Percentiles rank a stretch among this genome's conserved stretches.
Evolutionary conservation across 2,113 vertebrate species (phyloP).

Genomic region (Meles meles): DNA sequence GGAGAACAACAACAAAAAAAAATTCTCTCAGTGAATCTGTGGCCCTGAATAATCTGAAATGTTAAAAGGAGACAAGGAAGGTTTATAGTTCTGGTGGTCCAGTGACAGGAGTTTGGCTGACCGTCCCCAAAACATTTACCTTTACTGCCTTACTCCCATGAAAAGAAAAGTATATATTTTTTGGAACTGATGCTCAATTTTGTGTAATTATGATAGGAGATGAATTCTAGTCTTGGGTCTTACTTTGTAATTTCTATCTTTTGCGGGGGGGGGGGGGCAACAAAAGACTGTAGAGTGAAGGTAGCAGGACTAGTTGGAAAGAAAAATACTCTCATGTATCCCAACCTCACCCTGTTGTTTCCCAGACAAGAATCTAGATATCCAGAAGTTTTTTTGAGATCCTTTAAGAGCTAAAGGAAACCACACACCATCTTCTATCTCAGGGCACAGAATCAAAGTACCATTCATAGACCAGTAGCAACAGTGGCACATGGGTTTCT

Average conservation of each 20-base stretch:
- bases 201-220: background rate
- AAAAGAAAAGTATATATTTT: background rate
- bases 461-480: background rate
- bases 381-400: background rate
- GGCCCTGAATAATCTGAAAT: slow-evolving; percentile 41
- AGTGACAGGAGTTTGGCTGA: background rate
- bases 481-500: background rate
- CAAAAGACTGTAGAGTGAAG: background rate
- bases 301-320: background rate
- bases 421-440: background rate
- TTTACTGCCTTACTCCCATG: slow-evolving; percentile 4
- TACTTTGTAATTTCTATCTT: background rate
- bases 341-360: background rate
- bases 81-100: slow-evolving; percentile 43
- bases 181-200: background rate
- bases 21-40: background rate
- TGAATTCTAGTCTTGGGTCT: background rate
- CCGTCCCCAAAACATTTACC: background rate
- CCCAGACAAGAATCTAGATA: background rate
- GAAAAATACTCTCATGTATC: background rate
- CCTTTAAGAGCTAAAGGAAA: background rate
- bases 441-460: background rate
- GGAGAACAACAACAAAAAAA: background rate
- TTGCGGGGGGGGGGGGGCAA: background rate
- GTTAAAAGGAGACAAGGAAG: slow-evolving; percentile 8